Evolutionary conservation across 2,797 vertebrate genomes (phyloP).

Genomic region (Perodicticus potto): DNA sequence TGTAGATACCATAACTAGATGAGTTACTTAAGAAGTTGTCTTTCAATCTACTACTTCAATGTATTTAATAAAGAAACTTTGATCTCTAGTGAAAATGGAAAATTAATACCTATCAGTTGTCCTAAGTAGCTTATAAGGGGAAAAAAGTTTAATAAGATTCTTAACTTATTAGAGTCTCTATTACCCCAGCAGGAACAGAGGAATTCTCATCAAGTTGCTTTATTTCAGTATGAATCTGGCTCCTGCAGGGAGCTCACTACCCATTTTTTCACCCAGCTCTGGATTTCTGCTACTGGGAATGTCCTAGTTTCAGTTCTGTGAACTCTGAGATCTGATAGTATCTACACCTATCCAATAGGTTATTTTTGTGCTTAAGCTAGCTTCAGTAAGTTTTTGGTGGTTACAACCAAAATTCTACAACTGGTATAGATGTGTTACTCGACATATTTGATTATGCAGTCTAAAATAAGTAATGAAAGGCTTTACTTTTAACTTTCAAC

Average conservation of each 20-base stretch:
- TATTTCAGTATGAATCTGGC: not conserved
- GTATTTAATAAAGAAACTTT: not conserved
- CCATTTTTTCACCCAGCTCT: not conserved
- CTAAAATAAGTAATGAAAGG: constrained; percentile 2
- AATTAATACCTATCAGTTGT: not conserved
- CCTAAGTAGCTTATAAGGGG: not conserved
- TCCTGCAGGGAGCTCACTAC: not conserved
- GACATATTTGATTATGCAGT: not conserved
- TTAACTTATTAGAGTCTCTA: not conserved
- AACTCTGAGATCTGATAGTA: not conserved
- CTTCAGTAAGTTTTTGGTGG: constrained; percentile 7
- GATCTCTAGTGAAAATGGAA: not conserved
- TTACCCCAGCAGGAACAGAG: not conserved
- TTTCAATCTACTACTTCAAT: constrained; percentile 9
- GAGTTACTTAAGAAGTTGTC: not conserved
- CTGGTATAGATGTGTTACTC: not conserved
- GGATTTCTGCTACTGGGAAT: not conserved
- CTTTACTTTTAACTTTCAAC: not conserved
- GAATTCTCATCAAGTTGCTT: not conserved
- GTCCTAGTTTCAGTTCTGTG: not conserved
- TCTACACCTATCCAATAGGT: not conserved
- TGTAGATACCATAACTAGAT: not conserved
- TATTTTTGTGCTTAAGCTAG: not conserved
- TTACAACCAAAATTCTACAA: constrained; percentile 39
- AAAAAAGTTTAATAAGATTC: not conserved